phyloP scores from a whole-genome alignment of 2,113 vertebrate genomes.

The Passerina amoena region DNA sequence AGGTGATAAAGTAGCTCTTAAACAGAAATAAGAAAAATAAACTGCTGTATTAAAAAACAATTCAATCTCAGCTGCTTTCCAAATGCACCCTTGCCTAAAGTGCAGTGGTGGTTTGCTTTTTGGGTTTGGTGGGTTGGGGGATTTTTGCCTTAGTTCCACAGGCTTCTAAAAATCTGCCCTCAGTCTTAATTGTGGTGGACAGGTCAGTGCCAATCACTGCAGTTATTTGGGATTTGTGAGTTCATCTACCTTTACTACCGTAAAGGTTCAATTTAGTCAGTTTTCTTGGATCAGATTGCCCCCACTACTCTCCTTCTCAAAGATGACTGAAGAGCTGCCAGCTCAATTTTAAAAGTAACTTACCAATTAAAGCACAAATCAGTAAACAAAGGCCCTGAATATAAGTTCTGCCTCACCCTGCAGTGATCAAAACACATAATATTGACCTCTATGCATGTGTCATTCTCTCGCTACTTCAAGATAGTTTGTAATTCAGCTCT shows the following conservation, averaged over 20 bases:
- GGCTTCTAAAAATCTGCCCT: not conserved
- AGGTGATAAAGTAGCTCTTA: not conserved
- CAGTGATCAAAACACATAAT: not conserved
- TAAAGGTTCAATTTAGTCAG: not conserved
- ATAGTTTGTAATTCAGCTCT: not conserved
- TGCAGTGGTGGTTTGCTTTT: not conserved
- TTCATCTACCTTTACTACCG: not conserved
- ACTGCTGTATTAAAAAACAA: not conserved
- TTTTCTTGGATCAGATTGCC: not conserved
- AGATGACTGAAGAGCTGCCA: fast-evolving
- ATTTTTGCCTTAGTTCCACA: not conserved
- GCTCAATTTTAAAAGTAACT: not conserved
- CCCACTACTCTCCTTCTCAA: not conserved
- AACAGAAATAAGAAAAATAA: not conserved
- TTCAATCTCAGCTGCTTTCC: not conserved
- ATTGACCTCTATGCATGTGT: not conserved
- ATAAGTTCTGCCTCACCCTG: not conserved
- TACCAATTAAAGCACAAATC: not conserved
- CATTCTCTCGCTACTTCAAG: not conserved
- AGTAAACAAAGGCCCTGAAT: not conserved
- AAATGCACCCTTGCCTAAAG: not conserved
- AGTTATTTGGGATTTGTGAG: not conserved
- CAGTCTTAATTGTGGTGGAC: not conserved
- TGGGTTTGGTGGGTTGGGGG: not conserved
- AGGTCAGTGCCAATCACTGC: not conserved